Percentiles rank a stretch among this genome's conserved stretches.
phyloP scores from a whole-genome alignment of 2,113 vertebrate genomes.

The Psilopsiagon aurifrons region DNA sequence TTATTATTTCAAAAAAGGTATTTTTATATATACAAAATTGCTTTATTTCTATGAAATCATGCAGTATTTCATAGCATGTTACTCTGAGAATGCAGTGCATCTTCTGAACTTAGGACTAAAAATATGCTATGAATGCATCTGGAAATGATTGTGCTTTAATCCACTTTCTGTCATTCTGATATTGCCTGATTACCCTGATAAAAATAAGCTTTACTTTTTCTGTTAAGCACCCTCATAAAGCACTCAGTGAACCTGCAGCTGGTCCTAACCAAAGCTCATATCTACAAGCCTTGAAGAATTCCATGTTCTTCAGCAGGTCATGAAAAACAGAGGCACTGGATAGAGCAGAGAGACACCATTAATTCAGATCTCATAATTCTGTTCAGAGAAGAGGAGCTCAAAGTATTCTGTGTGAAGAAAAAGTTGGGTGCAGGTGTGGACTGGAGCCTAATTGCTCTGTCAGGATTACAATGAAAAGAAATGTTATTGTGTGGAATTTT shows the following conservation, averaged over 20 bases:
- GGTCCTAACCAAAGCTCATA: background rate
- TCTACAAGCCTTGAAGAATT: background rate
- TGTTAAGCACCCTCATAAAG: background rate
- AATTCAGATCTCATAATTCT: slow-evolving; percentile 17
- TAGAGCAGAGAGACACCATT: background rate
- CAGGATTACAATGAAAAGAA: slow-evolving; percentile 62
- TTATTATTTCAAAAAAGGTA: background rate
- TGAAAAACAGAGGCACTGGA: slow-evolving; percentile 8
- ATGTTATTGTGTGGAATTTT: slow-evolving; percentile 55
- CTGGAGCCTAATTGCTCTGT: slow-evolving; percentile 55
- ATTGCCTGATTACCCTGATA: slow-evolving; percentile 28
- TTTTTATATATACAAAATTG: background rate
- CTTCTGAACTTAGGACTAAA: background rate
- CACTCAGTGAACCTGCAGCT: background rate
- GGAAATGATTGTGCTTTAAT: background rate
- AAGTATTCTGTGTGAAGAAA: slow-evolving; percentile 22
- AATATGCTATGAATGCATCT: background rate
- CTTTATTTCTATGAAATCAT: background rate
- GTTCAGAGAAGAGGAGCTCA: slow-evolving; percentile 34
- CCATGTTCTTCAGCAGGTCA: background rate
- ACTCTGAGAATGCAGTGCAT: background rate
- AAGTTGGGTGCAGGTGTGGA: slow-evolving; percentile 31
- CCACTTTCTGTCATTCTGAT: background rate
- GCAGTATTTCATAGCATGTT: background rate
- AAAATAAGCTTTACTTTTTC: background rate